Percentiles rank a stretch among this genome's conserved stretches.
Conservation (phyloP, 2,797 vertebrate genomes). For the Gymnocypris eckloni region DNA sequence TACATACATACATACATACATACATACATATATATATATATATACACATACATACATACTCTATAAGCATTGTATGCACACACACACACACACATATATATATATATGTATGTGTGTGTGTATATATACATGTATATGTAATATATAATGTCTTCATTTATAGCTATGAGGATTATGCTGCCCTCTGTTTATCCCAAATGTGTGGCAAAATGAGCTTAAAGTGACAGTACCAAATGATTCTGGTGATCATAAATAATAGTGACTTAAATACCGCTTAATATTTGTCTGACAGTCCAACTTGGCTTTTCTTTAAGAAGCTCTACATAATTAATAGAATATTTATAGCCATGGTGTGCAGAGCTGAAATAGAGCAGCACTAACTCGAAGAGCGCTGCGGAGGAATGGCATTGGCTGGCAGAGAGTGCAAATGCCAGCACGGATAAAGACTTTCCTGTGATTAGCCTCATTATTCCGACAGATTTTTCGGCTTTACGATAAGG, state of each 20-base stretch:
- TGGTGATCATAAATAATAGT: background rate
- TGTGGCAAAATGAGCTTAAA: background rate
- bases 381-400: conserved; percentile 51
- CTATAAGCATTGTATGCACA: no score
- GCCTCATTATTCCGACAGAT: conserved; percentile 75
- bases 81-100: no score
- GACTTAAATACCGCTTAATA: conserved; percentile 14
- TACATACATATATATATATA: no score
- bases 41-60: no score
- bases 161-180: background rate
- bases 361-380: conserved; percentile 67
- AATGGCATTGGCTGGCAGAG: conserved; percentile 42
- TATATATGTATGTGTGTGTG: no score
- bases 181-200: background rate
- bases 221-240: background rate
- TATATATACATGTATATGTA: no score
- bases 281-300: conserved; percentile 36
- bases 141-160: background rate
- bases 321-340: conserved; percentile 40
- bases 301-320: conserved; percentile 35
- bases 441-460: conserved; percentile 70
- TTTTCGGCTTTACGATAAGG: conserved; percentile 66
- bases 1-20: no score
- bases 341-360: conserved; percentile 29
- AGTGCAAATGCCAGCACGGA: conserved; percentile 71